A percentile compares a stretch with the other conserved stretches of the same genome.
Conservation (phyloP, 2,113 vertebrate species). For the Siniperca knerii region DNA sequence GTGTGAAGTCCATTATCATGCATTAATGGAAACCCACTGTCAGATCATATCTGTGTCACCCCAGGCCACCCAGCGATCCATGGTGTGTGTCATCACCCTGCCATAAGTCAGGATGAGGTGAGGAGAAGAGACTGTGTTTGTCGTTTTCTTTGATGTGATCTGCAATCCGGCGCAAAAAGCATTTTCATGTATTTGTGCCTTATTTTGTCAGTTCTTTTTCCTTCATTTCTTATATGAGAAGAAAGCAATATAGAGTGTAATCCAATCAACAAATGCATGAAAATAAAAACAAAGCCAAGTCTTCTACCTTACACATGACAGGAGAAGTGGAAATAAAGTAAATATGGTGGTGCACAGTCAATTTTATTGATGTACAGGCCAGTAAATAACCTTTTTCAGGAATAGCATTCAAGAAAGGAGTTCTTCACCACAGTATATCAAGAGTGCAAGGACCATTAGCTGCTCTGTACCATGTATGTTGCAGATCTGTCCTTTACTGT, state of each 20-base stretch:
- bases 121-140: constrained; percentile 51
- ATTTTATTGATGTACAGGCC: constrained; percentile 93
- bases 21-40: constrained; percentile 72
- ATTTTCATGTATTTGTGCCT: constrained; percentile 13
- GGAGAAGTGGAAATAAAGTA: constrained; percentile 41
- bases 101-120: constrained; percentile 28
- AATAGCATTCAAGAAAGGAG: constrained; percentile 83
- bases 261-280: constrained; percentile 7
- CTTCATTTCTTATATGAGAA: constrained; percentile 2
- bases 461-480: constrained; percentile 54
- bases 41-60: constrained; percentile 73
- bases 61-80: constrained; percentile 54
- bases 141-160: constrained; percentile 53
- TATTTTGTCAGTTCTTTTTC: not conserved
- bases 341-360: constrained; percentile 86
- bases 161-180: not conserved
- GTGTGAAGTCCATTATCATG: constrained; percentile 75
- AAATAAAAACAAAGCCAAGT: not conserved
- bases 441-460: constrained; percentile 66
- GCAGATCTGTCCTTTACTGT: constrained; percentile 47
- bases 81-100: constrained; percentile 59
- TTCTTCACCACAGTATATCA: constrained; percentile 66
- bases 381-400: constrained; percentile 83
- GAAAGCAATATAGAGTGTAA: constrained; percentile 1
- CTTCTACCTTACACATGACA: constrained; percentile 1